Base-by-base conservation (phyloP, 2,888 invertebrate species). In the Chymomyza fuscimana region DNA sequence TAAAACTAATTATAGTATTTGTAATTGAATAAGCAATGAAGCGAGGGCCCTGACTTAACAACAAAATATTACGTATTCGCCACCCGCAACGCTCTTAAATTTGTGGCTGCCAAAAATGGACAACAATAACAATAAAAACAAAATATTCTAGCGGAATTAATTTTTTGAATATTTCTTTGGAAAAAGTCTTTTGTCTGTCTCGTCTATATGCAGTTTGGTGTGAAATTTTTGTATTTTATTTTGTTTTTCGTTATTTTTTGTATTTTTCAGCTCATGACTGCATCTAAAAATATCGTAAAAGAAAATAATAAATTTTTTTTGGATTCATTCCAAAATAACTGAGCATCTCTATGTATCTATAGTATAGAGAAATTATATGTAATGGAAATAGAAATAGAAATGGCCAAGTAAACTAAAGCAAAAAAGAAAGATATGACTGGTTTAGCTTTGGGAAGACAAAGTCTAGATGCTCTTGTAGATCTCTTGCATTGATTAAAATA, bases 271-370 rank as follows among this genome's bases (percentile, higher is more conserved):
- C 61, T 54, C 32, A 77, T 79, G 78, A 70, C 79, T 63, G 40
- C 29, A 50, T 46, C 77, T 77, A 77, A 72, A 79, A 86, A 86
- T 81, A 81, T 50, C 63, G 40, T 12, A 46, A 46, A 46, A 46
- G 40, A 46, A 46, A 46, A 46, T 46, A 46, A 46, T 46, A 46
- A 12, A 67, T 79, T 59, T 69, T 71, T 87, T 87, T 83, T 88
- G 89, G 89, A 83, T 74, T 73, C 78, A 73, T 82, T 83, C 89
- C 83, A 83, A 83, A 63, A 73, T 88, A 85, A 85, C 86, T 82
- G 40, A 46, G 40, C 40, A 46, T 10, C 40, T 46, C 40, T 40
- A 40, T 40, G 10, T 40, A 40, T 40, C 40, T 46, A 46, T 12
- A 46, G 40, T 46, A 46, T 10, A 46, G 5, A 46, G 12, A 46